Conservation (phyloP, 2,797 vertebrate genomes). For the Amblyraja radiata region DNA sequence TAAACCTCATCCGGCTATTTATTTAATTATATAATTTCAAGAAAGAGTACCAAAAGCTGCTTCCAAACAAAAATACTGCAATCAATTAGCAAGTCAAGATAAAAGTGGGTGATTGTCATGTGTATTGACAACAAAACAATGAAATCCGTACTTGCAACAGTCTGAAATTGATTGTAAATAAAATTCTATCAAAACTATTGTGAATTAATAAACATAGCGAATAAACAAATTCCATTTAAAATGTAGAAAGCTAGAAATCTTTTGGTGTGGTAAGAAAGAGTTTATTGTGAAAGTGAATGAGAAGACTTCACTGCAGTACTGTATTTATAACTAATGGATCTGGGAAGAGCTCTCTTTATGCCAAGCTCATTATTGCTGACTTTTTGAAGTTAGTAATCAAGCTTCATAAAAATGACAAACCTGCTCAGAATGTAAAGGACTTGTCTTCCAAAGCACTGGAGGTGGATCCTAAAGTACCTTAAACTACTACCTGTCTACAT, state of each 20-base stretch:
- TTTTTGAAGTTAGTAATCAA: constrained; percentile 63
- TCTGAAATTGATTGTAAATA: not conserved
- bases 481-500: constrained; percentile 69
- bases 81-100: not conserved
- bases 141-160: too few relatives aligned
- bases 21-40: constrained; percentile 62
- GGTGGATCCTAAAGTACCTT: constrained; percentile 68
- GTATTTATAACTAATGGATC: constrained; percentile 50
- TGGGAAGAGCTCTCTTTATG: constrained; percentile 50
- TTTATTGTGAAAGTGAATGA: constrained; percentile 1
- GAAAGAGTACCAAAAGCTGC: constrained; percentile 61
- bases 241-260: constrained; percentile 42
- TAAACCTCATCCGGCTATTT: not conserved
- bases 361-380: constrained; percentile 54
- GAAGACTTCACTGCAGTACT: constrained; percentile 12
- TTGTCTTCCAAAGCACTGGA: constrained; percentile 60
- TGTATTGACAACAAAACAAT: too few relatives aligned
- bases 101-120: too few relatives aligned
- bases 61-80: not conserved
- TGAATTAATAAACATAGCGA: constrained; percentile 45
- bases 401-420: constrained; percentile 59
- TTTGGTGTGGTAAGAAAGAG: not conserved
- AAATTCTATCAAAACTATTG: constrained; percentile 18
- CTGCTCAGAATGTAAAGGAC: constrained; percentile 56
- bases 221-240: constrained; percentile 43